Evolutionary conservation across 2,113 vertebrate species (phyloP).

Genomic region (Phaethornis superciliosus): DNA sequence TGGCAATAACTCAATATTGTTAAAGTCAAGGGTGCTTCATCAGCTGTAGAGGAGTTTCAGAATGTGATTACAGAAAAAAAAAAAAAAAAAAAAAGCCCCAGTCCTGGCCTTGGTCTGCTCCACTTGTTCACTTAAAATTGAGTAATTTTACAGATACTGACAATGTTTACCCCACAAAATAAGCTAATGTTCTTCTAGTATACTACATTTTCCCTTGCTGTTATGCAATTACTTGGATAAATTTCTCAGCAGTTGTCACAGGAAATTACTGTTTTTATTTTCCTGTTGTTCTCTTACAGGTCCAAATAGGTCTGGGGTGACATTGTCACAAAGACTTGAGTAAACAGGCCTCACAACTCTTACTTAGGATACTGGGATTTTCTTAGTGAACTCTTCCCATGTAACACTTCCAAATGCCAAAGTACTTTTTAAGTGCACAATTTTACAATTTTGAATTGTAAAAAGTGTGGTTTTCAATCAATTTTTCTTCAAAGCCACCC

Average conservation of each 20-base stretch:
- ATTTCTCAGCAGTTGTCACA: neutral
- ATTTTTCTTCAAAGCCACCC: neutral
- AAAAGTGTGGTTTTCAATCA: too few species aligned
- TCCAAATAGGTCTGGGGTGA: neutral
- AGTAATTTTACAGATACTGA: neutral
- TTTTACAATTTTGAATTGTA: neutral
- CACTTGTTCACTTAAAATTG: neutral
- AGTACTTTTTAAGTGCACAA: neutral
- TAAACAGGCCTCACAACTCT: neutral
- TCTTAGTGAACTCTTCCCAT: neutral
- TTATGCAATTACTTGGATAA: neutral
- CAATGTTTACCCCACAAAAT: neutral
- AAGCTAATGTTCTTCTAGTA: neutral
- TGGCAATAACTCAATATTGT: neutral
- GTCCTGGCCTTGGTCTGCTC: neutral
- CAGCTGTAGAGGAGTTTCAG: neutral
- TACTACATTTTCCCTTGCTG: neutral
- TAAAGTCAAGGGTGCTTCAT: neutral
- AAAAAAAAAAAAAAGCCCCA: neutral
- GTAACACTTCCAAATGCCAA: neutral
- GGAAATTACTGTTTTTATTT: neutral
- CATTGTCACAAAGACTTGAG: neutral
- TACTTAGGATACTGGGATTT: neutral
- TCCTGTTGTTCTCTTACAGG: neutral
- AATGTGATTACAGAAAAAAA: neutral